Evolutionary conservation across 1,140 invertebrate species (phyloP).

Genomic region (Leptoteleia sp.): DNA sequence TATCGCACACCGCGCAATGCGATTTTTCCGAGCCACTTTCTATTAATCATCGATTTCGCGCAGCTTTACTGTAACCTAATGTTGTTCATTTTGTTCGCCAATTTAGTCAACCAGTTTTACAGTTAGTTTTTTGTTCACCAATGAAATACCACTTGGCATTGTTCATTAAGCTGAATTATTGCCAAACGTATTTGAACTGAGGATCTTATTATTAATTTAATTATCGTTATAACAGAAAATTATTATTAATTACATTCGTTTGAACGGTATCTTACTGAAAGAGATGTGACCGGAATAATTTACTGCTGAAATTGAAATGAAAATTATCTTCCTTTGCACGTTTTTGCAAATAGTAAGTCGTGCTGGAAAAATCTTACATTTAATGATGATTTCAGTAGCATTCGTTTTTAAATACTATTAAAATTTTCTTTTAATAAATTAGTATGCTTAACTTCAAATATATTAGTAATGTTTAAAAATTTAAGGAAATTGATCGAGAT

Average conservation of each 20-base stretch:
- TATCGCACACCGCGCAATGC: conserved; percentile 16
- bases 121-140: conserved; percentile 3
- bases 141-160: conserved; percentile 1
- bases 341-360: conserved; percentile 29
- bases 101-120: too few species aligned
- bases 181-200: conserved; percentile 4
- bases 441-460: too few species aligned
- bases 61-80: neutral
- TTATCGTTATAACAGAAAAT: conserved; percentile 24
- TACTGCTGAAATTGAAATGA: conserved; percentile 30
- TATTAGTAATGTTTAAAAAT: too few species aligned
- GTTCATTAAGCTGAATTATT: conserved; percentile 17
- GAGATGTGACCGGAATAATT: conserved; percentile 20
- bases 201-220: conserved; percentile 21
- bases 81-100: conserved; percentile 1
- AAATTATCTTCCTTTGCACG: conserved; percentile 48
- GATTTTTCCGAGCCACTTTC: conserved; percentile 32
- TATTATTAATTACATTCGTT: conserved; percentile 42
- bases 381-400: conserved; percentile 35
- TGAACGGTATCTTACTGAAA: conserved; percentile 16
- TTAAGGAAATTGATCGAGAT: too few species aligned
- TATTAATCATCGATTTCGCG: conserved; percentile 35
- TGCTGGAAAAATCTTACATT: conserved; percentile 12
- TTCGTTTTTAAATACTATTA: too few species aligned
- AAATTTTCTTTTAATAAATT: too few species aligned